Evolutionary conservation across 2,888 invertebrate species (phyloP).

Genomic region (Blastobasis lacticolella): DNA sequence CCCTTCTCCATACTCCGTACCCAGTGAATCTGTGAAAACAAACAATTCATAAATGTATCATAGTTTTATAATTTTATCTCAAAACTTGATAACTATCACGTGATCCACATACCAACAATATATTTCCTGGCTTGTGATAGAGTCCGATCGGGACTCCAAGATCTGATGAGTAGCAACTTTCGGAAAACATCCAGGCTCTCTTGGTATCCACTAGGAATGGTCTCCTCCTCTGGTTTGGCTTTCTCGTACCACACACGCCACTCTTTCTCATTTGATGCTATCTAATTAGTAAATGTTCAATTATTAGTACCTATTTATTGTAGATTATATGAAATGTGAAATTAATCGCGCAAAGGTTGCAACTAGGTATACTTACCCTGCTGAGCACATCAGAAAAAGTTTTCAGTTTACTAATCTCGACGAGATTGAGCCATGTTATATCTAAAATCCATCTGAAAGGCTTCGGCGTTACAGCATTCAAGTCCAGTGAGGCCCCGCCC

Average conservation of each 20-base stretch:
- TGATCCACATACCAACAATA: conserved; percentile 78
- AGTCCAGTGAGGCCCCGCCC: conserved; percentile 94
- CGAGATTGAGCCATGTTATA: conserved; percentile 96
- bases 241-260: conserved; percentile 95
- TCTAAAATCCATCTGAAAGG: conserved; percentile 96
- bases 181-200: conserved; percentile 90
- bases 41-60: background rate
- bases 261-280: conserved; percentile 88
- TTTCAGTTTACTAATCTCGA: conserved; percentile 90
- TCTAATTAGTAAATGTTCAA: conserved; percentile 60
- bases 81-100: background rate
- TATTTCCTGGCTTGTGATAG: conserved; percentile 94
- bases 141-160: conserved; percentile 96
- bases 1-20: conserved; percentile 91
- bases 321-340: too few species aligned
- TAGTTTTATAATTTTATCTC: background rate
- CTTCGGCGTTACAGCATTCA: conserved; percentile 93
- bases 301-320: background rate
- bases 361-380: conserved; percentile 68
- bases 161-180: conserved; percentile 89
- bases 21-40: conserved; percentile 80
- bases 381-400: conserved; percentile 85
- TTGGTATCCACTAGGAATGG: conserved; percentile 92
- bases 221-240: conserved; percentile 93
- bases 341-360: background rate